Percentiles rank a stretch among this genome's conserved stretches.
phyloP scores from a whole-genome alignment of 2,113 vertebrate genomes.

The Alexandromys fortis region DNA sequence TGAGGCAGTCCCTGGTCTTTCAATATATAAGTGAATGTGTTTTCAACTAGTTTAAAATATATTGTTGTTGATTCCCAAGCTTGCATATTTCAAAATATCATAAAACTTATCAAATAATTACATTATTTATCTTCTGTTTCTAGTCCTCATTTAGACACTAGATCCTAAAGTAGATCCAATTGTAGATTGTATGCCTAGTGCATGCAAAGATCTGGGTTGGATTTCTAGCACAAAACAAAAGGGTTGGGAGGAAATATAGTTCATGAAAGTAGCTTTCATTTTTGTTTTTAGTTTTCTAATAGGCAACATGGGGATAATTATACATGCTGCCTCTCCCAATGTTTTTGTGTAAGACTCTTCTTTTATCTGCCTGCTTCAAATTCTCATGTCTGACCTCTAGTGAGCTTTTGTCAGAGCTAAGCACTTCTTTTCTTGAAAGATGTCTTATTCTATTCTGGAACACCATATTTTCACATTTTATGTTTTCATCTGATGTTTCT shows the following conservation, averaged over 20 bases:
- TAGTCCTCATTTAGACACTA: background rate
- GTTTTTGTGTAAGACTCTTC: background rate
- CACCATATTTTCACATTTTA: background rate
- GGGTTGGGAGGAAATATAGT: background rate
- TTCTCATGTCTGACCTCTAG: background rate
- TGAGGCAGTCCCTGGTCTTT: background rate
- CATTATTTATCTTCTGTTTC: background rate
- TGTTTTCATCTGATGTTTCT: background rate
- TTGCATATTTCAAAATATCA: background rate
- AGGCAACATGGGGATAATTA: background rate
- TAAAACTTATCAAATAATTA: background rate
- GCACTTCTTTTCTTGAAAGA: background rate
- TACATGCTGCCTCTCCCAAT: background rate
- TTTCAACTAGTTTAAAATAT: background rate
- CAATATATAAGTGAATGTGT: background rate
- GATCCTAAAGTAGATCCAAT: accelerated
- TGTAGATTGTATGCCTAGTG: background rate
- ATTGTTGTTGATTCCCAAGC: background rate
- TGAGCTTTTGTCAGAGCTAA: background rate
- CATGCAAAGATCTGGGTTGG: background rate
- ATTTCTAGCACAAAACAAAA: background rate
- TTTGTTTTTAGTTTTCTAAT: background rate
- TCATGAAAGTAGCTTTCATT: background rate
- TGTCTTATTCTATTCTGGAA: background rate
- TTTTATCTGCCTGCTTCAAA: background rate